Percentiles rank a stretch among this genome's conserved stretches.
Evolutionary conservation across 1,140 invertebrate species (phyloP).

Genomic region (Macrosteles quadrilineatus): DNA sequence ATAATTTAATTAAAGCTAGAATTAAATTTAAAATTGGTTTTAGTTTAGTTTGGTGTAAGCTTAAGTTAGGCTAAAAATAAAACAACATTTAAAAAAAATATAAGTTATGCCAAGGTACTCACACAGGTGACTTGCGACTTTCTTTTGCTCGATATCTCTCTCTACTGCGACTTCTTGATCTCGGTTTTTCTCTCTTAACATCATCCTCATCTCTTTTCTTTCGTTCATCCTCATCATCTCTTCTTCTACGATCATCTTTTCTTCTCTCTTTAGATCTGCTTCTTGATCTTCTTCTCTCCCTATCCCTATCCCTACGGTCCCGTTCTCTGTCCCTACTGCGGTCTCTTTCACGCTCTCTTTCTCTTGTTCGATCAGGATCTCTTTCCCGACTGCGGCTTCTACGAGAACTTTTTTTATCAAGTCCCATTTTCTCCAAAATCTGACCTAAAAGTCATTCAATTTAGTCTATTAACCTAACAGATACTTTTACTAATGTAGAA

Average conservation of each 20-base stretch:
- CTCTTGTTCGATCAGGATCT: not conserved
- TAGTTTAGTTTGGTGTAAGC: not conserved
- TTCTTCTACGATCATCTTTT: slow-evolving; percentile 30
- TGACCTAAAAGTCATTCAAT: no score
- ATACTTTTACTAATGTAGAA: no score
- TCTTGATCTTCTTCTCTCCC: slow-evolving; percentile 33
- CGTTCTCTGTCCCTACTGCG: slow-evolving; percentile 23
- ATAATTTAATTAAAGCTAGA: no score
- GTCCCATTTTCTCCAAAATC: slow-evolving; percentile 33
- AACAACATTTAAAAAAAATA: no score
- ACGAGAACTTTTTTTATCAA: slow-evolving; percentile 36
- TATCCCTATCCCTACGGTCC: slow-evolving; percentile 31
- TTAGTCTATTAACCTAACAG: no score
- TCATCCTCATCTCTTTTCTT: slow-evolving; percentile 12
- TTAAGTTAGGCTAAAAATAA: not conserved
- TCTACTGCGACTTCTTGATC: slow-evolving; percentile 45
- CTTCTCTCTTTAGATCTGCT: slow-evolving; percentile 38
- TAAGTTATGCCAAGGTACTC: no score
- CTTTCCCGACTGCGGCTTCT: slow-evolving; percentile 40
- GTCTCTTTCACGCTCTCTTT: no score
- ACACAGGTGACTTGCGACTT: slow-evolving; percentile 22
- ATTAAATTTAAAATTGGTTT: no score
- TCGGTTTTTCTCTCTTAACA: slow-evolving; percentile 30
- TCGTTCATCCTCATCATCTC: slow-evolving; percentile 25
- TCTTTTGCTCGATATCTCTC: slow-evolving; percentile 33